These are phyloP conservation scores for Poecilia velifera DNA, from an alignment of 2,797 vertebrate species.

Conservation along the genomic window DNA sequence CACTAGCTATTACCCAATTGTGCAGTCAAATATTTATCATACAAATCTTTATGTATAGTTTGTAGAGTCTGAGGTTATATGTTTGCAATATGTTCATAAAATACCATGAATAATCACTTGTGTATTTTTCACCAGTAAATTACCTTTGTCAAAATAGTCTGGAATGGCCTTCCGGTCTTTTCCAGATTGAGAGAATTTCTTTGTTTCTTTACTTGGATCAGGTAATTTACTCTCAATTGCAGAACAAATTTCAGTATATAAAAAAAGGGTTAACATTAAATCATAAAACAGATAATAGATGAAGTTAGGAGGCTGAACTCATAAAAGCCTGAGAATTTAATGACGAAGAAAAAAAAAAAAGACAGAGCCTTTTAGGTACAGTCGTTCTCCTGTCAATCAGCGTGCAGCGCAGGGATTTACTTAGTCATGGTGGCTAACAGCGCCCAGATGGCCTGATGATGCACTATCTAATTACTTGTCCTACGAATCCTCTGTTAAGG, in stretches of 20 bases:
- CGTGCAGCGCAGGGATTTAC: conserved; percentile 46
- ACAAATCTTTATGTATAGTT: background rate
- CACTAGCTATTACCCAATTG: too few species aligned
- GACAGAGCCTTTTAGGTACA: conserved; percentile 43
- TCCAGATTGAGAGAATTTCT: background rate
- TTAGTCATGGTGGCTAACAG: conserved; percentile 54
- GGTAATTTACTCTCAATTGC: background rate
- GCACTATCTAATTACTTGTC: conserved; percentile 65
- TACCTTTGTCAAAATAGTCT: background rate
- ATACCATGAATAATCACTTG: background rate
- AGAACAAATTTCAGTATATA: background rate
- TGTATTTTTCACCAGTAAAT: background rate
- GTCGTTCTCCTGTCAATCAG: conserved; percentile 27
- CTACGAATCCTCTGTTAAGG: conserved; percentile 35
- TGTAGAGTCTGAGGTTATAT: background rate
- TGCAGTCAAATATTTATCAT: background rate
- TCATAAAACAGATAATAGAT: background rate
- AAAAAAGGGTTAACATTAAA: background rate
- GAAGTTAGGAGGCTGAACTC: background rate
- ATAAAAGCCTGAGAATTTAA: conserved; percentile 13
- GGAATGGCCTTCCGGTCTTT: background rate
- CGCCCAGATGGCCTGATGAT: conserved; percentile 64
- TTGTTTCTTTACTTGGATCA: background rate
- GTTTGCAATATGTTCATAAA: background rate
- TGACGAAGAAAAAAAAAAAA: background rate